Evolutionary conservation across 2,888 invertebrate species (phyloP), one percentile per base, ranked within the genome.

Genomic region (Conistra vaccinii): DNA sequence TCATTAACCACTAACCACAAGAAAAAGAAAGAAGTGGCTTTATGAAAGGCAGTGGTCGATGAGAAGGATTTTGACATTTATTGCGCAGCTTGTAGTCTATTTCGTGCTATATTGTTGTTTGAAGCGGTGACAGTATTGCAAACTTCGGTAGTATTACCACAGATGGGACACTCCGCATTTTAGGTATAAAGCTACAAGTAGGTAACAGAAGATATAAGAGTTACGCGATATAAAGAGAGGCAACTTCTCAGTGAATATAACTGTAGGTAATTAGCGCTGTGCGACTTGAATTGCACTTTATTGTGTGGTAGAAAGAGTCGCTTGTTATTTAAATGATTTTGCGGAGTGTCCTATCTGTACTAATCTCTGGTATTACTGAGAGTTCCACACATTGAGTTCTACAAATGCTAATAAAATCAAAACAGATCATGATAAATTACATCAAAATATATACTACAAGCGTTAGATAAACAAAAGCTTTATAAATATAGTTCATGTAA

Each of bases 361-460:
- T n/a, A n/a, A n/a, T n/a, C n/a, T n/a, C n/a, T n/a, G n/a, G 39
- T 48, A 12, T 42, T 65, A 66, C 51, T 35, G 26, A 35, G 51
- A 58, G 14, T 53, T 74, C 61, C 81, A 81, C 58, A 77, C 81
- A 60, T n/a, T 74, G 32, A 35, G 35, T 51, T 35, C 10, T 29
- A 72, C 23, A 60, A 60, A 20, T 39, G n/a, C 20, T 32, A 51
- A 32, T 17, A 14, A 17, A 76, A 23, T 48, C 51, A 73, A 74
- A 42, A n/a, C 3, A 51, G 48, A 73, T 29, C 12, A 32, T 42
- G 23, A 35, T 5, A 45, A 72, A 53, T 42, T 32, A 69, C 57
- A 39, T 14, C 1, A 51, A 26, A 26, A 42, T 17, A 32, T 17
- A 29, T 35, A 75, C 35, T n/a, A 48, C 5, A 60, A 53, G 42